A percentile compares a stretch with the other conserved stretches of the same genome.
phyloP scores from a whole-genome alignment of 2,888 invertebrate genomes.

The Dasypolia templi region DNA sequence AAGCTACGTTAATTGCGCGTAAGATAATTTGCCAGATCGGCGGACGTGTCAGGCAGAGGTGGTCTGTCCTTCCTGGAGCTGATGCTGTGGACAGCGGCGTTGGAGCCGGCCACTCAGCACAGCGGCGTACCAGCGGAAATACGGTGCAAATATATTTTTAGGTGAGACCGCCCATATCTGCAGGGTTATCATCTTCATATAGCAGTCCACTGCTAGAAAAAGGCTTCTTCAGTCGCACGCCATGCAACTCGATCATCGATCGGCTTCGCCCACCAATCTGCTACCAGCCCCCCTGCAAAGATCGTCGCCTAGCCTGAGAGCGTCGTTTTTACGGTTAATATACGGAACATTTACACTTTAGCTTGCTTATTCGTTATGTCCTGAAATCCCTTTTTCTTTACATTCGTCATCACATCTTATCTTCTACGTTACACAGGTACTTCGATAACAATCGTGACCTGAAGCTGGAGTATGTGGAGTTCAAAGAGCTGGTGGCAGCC shows the following conservation, averaged over 20 bases:
- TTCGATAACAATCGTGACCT: slow-evolving; percentile 90
- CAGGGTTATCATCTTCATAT: background rate
- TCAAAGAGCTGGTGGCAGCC: slow-evolving; percentile 90
- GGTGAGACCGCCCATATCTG: slow-evolving; percentile 73
- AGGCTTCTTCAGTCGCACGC: background rate
- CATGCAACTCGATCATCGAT: too few relatives aligned
- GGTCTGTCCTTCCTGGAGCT: slow-evolving; percentile 90
- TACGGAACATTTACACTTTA: background rate
- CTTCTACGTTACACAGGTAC: slow-evolving; percentile 82
- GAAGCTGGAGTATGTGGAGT: slow-evolving; percentile 90
- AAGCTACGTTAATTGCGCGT: background rate
- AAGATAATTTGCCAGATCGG: slow-evolving; percentile 82
- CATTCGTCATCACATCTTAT: background rate
- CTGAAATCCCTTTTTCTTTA: background rate
- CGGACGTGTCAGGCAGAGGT: slow-evolving; percentile 87
- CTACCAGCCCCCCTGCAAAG: background rate
- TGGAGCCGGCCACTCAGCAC: slow-evolving; percentile 92
- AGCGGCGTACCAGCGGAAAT: slow-evolving; percentile 92
- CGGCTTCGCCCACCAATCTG: background rate
- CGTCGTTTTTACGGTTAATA: background rate
- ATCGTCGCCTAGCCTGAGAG: background rate
- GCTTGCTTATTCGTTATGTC: background rate
- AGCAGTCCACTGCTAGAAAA: background rate
- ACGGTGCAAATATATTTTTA: slow-evolving; percentile 93
- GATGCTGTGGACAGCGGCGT: slow-evolving; percentile 91